Conservation (phyloP, 2,113 vertebrate species). For the Sinocyclocheilus anshuiensis region DNA sequence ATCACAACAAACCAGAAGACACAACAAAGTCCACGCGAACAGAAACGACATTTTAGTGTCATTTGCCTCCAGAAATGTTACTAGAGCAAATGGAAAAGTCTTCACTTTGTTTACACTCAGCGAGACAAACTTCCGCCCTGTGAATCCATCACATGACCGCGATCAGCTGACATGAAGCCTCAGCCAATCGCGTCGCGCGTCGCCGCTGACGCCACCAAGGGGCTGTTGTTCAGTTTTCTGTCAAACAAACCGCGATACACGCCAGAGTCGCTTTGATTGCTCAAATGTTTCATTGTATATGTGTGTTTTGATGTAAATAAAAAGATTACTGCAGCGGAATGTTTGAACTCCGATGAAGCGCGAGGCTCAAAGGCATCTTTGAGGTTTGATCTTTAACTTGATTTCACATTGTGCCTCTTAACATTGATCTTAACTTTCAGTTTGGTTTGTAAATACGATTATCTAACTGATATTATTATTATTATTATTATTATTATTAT, state of each 20-base stretch:
- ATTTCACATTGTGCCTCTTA: neutral
- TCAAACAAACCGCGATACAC: neutral
- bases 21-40: neutral
- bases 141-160: neutral
- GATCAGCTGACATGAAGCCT: constrained; percentile 2
- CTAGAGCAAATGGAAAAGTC: neutral
- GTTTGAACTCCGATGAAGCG: neutral
- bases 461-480: neutral
- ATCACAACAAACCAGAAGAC: neutral
- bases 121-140: constrained; percentile 12
- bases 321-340: neutral
- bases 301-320: neutral
- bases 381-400: constrained; percentile 11
- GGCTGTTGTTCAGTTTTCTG: neutral
- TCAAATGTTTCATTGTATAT: neutral
- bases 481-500: neutral
- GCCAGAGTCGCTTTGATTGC: neutral
- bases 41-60: neutral
- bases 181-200: constrained; percentile 13
- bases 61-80: neutral
- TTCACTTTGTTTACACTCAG: neutral
- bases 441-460: neutral
- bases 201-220: neutral
- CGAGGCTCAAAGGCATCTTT: neutral
- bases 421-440: neutral